phyloP scores from a whole-genome alignment of 2,797 vertebrate species.

The Thamnophis elegans region DNA sequence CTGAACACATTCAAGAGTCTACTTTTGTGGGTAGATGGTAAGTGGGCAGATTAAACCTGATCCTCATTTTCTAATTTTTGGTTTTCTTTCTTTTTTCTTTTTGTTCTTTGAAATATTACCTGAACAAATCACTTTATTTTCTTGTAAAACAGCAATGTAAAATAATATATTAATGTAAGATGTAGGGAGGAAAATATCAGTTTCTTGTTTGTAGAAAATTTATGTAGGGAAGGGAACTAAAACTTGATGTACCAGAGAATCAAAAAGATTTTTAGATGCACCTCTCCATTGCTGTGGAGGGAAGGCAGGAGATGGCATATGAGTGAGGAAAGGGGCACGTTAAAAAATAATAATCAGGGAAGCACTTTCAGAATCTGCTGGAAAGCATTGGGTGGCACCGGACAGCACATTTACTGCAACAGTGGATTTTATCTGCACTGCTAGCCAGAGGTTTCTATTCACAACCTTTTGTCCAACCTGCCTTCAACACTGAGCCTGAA shows the following conservation, averaged over 20 bases:
- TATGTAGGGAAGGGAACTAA: constrained; percentile 58
- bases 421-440: constrained; percentile 52
- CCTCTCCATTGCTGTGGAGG: constrained; percentile 47
- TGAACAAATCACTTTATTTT: constrained; percentile 42
- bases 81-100: constrained; percentile 44
- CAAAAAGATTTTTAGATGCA: constrained; percentile 33
- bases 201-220: constrained; percentile 56
- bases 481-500: constrained; percentile 51
- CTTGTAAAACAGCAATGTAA: constrained; percentile 60
- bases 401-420: constrained; percentile 54
- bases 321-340: constrained; percentile 51
- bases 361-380: constrained; percentile 48
- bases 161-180: too few species aligned
- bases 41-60: background rate
- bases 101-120: constrained; percentile 59
- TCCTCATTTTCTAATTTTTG: constrained; percentile 58
- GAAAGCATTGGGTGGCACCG: constrained; percentile 60
- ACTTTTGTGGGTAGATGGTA: background rate
- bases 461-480: constrained; percentile 44
- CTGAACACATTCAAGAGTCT: background rate
- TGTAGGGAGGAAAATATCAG: constrained; percentile 48
- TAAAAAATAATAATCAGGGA: constrained; percentile 42
- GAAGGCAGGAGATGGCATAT: constrained; percentile 47
- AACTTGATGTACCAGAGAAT: constrained; percentile 22
- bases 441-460: constrained; percentile 43